Evolutionary conservation across 2,888 invertebrate species (phyloP).

Genomic region (Diarsia dahlii): DNA sequence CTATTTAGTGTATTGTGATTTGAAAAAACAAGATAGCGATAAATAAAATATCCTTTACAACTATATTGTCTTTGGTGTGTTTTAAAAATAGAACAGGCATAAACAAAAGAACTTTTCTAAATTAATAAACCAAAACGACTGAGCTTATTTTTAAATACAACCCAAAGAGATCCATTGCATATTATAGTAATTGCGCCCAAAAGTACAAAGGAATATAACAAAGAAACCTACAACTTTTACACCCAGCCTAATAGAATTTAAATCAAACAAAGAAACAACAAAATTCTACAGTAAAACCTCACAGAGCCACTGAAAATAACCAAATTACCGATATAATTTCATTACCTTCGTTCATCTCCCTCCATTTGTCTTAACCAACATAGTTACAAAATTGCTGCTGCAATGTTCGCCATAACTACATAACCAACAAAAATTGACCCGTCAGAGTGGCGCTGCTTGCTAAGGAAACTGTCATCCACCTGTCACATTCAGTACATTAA

Average conservation of each 20-base stretch:
- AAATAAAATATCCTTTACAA: no score
- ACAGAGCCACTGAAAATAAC: constrained; percentile 14
- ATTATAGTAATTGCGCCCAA: background rate
- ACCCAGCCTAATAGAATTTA: background rate
- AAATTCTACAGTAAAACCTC: background rate
- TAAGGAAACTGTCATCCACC: constrained; percentile 74
- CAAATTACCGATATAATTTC: constrained; percentile 57
- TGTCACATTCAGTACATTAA: background rate
- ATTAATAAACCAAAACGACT: background rate
- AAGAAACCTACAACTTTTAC: constrained; percentile 12
- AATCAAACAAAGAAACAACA: constrained; percentile 11
- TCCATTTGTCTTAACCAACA: constrained; percentile 76
- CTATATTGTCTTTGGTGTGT: no score
- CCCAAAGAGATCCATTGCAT: background rate
- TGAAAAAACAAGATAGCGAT: no score
- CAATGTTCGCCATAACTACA: constrained; percentile 62
- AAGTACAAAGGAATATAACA: background rate
- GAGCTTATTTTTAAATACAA: background rate
- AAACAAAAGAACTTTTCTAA: no score
- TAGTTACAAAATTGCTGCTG: constrained; percentile 74
- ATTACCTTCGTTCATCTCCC: constrained; percentile 54
- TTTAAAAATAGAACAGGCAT: no score
- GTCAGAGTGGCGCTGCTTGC: background rate
- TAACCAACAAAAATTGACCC: constrained; percentile 63
- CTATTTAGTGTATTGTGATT: no score